Percentiles rank a stretch among this genome's conserved stretches.
phyloP scores from a whole-genome alignment of 2,113 vertebrate genomes.

The Egretta garzetta region DNA sequence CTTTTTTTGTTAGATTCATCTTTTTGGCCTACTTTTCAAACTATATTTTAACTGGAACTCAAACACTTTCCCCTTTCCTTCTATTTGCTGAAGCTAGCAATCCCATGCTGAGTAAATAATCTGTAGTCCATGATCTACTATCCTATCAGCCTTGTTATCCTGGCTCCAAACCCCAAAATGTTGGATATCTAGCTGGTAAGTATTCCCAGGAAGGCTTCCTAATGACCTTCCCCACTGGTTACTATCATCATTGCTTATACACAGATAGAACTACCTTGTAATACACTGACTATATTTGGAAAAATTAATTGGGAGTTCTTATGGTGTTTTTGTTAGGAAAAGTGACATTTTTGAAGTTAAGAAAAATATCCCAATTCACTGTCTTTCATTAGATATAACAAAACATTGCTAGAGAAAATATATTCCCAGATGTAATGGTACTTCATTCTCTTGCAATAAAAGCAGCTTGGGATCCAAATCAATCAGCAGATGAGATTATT shows the following conservation, averaged over 20 bases:
- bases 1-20: slow-evolving; percentile 64
- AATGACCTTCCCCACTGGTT: slow-evolving; percentile 70
- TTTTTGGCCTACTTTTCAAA: slow-evolving; percentile 72
- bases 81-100: slow-evolving; percentile 67
- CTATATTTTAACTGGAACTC: slow-evolving; percentile 70
- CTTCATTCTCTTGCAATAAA: slow-evolving; percentile 49
- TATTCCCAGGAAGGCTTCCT: slow-evolving; percentile 73
- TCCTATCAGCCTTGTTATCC: slow-evolving; percentile 75
- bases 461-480: slow-evolving; percentile 57
- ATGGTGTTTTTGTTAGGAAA: slow-evolving; percentile 76
- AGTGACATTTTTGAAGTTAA: slow-evolving; percentile 76
- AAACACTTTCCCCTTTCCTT: slow-evolving; percentile 47
- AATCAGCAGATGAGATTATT: slow-evolving; percentile 46
- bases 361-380: slow-evolving; percentile 72
- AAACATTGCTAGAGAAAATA: slow-evolving; percentile 73
- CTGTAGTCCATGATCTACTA: slow-evolving; percentile 68
- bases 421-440: slow-evolving; percentile 43
- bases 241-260: slow-evolving; percentile 63
- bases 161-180: slow-evolving; percentile 52
- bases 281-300: slow-evolving; percentile 77
- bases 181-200: slow-evolving; percentile 62
- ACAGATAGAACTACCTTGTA: slow-evolving; percentile 49
- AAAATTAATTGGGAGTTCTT: slow-evolving; percentile 80
- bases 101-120: slow-evolving; percentile 78
- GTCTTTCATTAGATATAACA: slow-evolving; percentile 72